These are phyloP conservation scores for Gisinianus flammeolus DNA, from an alignment of 2,888 invertebrate species.

Conservation along the genomic window DNA sequence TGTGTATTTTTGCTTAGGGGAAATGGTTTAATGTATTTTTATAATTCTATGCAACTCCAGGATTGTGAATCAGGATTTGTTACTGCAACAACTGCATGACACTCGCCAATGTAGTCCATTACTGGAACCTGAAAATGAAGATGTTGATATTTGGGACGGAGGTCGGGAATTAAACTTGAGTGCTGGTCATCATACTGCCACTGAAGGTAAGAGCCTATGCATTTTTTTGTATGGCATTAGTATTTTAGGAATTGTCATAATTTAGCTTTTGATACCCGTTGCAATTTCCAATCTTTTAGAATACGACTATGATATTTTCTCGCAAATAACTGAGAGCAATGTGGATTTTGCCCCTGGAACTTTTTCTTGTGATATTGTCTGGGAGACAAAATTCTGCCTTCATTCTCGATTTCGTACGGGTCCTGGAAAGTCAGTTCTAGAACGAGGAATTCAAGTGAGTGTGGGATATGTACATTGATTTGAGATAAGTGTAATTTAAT, in stretches of 20 bases:
- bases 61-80: conserved; percentile 72
- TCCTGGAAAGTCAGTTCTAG: conserved; percentile 68
- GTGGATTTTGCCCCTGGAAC: conserved; percentile 65
- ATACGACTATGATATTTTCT: conserved; percentile 4
- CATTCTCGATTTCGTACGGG: conserved; percentile 75
- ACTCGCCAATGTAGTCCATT: conserved; percentile 71
- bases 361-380: conserved; percentile 77
- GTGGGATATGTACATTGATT: neutral
- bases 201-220: conserved; percentile 22
- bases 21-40: too few relatives aligned
- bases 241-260: too few relatives aligned
- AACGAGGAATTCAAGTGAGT: conserved; percentile 65
- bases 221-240: too few relatives aligned
- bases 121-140: conserved; percentile 69
- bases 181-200: neutral
- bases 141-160: conserved; percentile 41
- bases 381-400: conserved; percentile 72
- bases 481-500: neutral
- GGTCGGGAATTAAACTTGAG: neutral
- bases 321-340: conserved; percentile 21
- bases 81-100: conserved; percentile 73
- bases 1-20: neutral
- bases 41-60: conserved; percentile 64
- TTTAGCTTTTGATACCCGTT: neutral
- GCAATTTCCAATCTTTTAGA: neutral